Evolutionary conservation across 2,888 invertebrate species (phyloP), one percentile per base, ranked within the genome.

Genomic region (Lasius platythorax): DNA sequence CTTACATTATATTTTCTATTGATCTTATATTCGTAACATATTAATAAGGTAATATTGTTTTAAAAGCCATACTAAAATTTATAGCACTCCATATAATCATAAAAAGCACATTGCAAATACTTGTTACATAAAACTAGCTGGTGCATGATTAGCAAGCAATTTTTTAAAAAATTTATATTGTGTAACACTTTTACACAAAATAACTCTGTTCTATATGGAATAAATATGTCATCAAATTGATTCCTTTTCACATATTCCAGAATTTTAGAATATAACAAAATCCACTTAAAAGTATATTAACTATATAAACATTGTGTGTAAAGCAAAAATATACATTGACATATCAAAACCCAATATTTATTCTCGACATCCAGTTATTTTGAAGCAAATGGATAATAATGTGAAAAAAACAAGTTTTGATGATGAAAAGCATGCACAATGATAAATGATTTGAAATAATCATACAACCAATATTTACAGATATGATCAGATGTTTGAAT

Each of bases 361-460:
- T 43, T 43, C 8, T 75, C 6, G 28, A 74, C 53, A 50, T 40
- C 8, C 58, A 43, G 12, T 66, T 61, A 50, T 67, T 66, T 15
- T 33, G 2, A 63, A 43, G 23, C 5, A 72, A 87, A 78, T 63
- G 28, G 3, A 79, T 33, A 82, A 23, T 12, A 79, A 79, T 83
- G 85, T 61, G 37, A 85, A 53, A 58, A 86, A 66, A 76, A 50
- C 18, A 37, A 23, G 43, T 50, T 28, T 28, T 83, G 73, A 88
- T 75, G 82, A 79, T 85, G 79, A 87, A 79, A 85, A 87, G 82
- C 89, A 76, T 90, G 89, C 90, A 53, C 18, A 84, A 28, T 79
- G 58, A 79, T 46, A 28, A 28, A 33, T 61, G 33, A 70, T 46
- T 37, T 72, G 18, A 70, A 72, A 18, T 61, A 28, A 70, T 79